phyloP scores from a whole-genome alignment of 2,113 vertebrate species.

The Forbesichthys agassizii region DNA sequence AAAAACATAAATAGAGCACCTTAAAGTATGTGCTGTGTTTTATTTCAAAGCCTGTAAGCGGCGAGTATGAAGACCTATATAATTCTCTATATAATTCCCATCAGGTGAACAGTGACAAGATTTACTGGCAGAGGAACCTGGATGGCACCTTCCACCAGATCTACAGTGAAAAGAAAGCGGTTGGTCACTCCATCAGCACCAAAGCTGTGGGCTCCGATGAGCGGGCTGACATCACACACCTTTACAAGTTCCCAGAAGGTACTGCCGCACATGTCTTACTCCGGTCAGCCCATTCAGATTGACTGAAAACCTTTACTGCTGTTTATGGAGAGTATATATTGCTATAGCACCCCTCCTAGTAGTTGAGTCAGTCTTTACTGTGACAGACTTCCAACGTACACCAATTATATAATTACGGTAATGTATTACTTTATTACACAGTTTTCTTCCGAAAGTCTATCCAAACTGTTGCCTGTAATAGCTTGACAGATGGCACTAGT shows the following conservation, averaged over 20 bases:
- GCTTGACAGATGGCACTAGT: too few relatives aligned
- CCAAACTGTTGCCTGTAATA: too few relatives aligned
- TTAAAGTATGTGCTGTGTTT: too few relatives aligned
- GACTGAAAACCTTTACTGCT: too few relatives aligned
- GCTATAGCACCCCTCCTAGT: too few relatives aligned
- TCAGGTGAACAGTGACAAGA: constrained; percentile 85
- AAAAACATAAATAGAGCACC: too few relatives aligned
- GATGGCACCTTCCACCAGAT: constrained; percentile 82
- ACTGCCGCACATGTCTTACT: constrained; percentile 7
- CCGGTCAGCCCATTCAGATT: background rate
- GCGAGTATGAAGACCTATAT: background rate
- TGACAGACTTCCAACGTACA: too few relatives aligned
- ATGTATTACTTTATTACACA: too few relatives aligned
- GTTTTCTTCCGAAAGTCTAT: too few relatives aligned
- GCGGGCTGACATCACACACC: constrained; percentile 79
- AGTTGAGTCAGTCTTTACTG: too few relatives aligned
- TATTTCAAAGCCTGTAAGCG: background rate
- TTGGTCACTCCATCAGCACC: constrained; percentile 85
- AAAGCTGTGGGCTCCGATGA: constrained; percentile 83
- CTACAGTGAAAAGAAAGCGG: constrained; percentile 82
- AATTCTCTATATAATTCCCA: background rate
- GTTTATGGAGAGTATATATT: too few relatives aligned
- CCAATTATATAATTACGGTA: too few relatives aligned
- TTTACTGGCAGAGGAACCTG: constrained; percentile 83
- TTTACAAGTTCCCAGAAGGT: constrained; percentile 89